A percentile compares a stretch with the other conserved stretches of the same genome.
Evolutionary conservation across 2,113 vertebrate species (phyloP).

Genomic region (Meriones unguiculatus): DNA sequence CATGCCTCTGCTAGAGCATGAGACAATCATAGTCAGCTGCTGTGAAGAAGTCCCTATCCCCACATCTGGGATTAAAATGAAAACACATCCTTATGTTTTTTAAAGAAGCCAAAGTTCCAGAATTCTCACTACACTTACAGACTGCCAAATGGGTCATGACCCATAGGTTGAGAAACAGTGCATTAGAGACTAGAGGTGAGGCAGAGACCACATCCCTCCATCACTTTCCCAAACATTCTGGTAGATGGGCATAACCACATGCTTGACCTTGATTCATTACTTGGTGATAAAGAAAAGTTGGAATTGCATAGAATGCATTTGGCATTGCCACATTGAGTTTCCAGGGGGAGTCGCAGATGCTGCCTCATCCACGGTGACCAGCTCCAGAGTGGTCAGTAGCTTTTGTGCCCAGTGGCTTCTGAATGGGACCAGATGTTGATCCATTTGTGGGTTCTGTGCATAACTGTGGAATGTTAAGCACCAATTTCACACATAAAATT

Average conservation of each 20-base stretch:
- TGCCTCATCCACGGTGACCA: neutral
- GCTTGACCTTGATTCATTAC: neutral
- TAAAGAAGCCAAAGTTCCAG: too few species aligned
- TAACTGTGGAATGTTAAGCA: neutral
- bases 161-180: too few species aligned
- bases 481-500: neutral
- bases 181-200: neutral
- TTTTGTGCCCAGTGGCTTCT: neutral
- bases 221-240: neutral
- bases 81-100: too few species aligned
- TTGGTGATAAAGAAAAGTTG: neutral
- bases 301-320: neutral
- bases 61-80: too few species aligned
- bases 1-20: too few species aligned
- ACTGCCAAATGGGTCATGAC: too few species aligned
- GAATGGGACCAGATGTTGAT: neutral
- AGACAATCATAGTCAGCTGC: too few species aligned
- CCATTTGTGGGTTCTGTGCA: neutral
- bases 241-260: neutral
- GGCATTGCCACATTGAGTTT: neutral
- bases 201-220: neutral
- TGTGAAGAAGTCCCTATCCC: too few species aligned
- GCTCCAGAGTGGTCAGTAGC: neutral
- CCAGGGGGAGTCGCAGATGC: neutral
- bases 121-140: too few species aligned